phyloP scores from a whole-genome alignment of 2,888 invertebrate species.

The Melinaea marsaeus region DNA sequence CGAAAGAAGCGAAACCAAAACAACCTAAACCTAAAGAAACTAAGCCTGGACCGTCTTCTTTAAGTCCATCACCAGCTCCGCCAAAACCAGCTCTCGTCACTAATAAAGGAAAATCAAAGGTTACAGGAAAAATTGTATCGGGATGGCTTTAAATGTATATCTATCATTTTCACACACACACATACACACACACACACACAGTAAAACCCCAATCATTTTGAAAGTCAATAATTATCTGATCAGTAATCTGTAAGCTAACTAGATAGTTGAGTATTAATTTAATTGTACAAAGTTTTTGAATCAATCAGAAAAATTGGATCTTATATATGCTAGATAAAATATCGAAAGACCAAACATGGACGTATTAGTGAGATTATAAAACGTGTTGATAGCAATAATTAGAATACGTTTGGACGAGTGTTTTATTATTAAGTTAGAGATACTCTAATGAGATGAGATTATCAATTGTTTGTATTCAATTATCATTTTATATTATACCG shows the following conservation, averaged over 20 bases:
- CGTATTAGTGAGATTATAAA: conserved; percentile 58
- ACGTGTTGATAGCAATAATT: conserved; percentile 54
- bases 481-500: no score
- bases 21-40: conserved; percentile 41
- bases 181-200: no score
- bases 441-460: neutral
- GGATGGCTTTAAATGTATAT: conserved; percentile 81
- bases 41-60: conserved; percentile 52
- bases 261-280: conserved; percentile 6
- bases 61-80: conserved; percentile 48
- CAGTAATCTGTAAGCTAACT: neutral
- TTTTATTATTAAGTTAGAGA: conserved; percentile 13
- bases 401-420: conserved; percentile 27
- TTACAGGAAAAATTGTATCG: conserved; percentile 84
- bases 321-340: neutral
- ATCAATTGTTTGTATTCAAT: no score
- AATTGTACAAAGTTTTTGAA: conserved; percentile 1
- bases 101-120: conserved; percentile 83
- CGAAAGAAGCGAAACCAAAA: conserved; percentile 38
- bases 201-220: neutral
- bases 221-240: neutral
- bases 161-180: no score
- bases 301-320: neutral
- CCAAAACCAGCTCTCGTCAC: conserved; percentile 56
- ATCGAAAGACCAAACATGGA: conserved; percentile 35